Conservation (phyloP, 1,140 invertebrate species). For the Acarapis woodi region DNA sequence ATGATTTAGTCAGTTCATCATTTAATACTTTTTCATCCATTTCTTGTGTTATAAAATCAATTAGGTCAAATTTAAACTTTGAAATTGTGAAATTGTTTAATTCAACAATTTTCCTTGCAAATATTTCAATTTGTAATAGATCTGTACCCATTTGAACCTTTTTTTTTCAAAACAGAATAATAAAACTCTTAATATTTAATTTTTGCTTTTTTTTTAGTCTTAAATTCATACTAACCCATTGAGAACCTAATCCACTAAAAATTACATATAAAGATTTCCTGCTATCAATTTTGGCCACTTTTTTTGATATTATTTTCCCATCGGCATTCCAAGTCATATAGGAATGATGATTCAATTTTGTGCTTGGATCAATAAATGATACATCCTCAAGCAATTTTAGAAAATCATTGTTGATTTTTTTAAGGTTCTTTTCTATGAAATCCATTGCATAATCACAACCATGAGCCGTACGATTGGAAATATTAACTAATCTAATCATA, state of each 20-base stretch:
- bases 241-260: slow-evolving; percentile 76
- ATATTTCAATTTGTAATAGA: too few relatives aligned
- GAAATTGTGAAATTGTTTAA: background rate
- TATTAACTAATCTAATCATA: slow-evolving; percentile 17
- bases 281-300: background rate
- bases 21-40: background rate
- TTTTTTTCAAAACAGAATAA: too few relatives aligned
- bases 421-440: slow-evolving; percentile 16
- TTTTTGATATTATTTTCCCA: background rate
- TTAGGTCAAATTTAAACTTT: background rate
- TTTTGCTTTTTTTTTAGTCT: slow-evolving; percentile 49
- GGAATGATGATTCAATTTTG: slow-evolving; percentile 3
- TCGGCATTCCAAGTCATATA: slow-evolving; percentile 7
- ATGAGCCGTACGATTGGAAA: slow-evolving; percentile 21
- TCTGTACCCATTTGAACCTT: too few relatives aligned
- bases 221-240: slow-evolving; percentile 79
- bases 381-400: slow-evolving; percentile 8
- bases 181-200: too few relatives aligned
- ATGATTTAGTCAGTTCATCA: slow-evolving; percentile 33
- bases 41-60: slow-evolving; percentile 5
- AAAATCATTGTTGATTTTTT: slow-evolving; percentile 11
- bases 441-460: slow-evolving; percentile 18
- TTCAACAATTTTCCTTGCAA: slow-evolving; percentile 26
- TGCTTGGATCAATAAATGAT: slow-evolving; percentile 3
- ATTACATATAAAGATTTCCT: slow-evolving; percentile 54